These are phyloP conservation scores for Kryptolebias ocellatus DNA, from an alignment of 2,797 vertebrate genomes.

Conservation along the genomic window DNA sequence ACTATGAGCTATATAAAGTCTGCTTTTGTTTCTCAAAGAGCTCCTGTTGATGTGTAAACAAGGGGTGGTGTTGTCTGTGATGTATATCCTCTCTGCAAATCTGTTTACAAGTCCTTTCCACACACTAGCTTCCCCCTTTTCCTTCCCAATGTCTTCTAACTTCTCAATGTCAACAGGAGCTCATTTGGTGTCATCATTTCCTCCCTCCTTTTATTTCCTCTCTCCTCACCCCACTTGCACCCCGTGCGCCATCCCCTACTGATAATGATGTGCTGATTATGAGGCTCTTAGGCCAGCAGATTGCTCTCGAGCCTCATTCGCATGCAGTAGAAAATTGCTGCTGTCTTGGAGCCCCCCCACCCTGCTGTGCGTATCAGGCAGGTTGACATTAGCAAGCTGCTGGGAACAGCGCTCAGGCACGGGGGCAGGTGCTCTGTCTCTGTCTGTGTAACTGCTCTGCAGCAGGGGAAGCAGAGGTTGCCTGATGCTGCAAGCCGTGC, in stretches of 20 bases:
- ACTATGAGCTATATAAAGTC: conserved; percentile 28
- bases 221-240: conserved; percentile 43
- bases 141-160: conserved; percentile 9
- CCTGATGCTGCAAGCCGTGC: conserved; percentile 54
- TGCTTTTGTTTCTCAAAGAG: conserved; percentile 37
- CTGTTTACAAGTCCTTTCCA: conserved; percentile 32
- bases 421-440: conserved; percentile 73
- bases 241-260: conserved; percentile 54
- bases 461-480: conserved; percentile 59
- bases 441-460: conserved; percentile 59
- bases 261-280: conserved; percentile 83
- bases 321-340: conserved; percentile 81
- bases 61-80: conserved; percentile 30
- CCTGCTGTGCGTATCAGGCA: conserved; percentile 72
- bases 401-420: conserved; percentile 67
- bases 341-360: conserved; percentile 71
- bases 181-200: conserved; percentile 58
- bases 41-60: conserved; percentile 39
- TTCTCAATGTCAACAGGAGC: conserved; percentile 53
- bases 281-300: conserved; percentile 79
- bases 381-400: conserved; percentile 82
- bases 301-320: conserved; percentile 79
- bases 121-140: conserved; percentile 8
- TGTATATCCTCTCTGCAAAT: conserved; percentile 34
- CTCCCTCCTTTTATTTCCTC: conserved; percentile 54